phyloP scores from a whole-genome alignment of 2,797 vertebrate species.

The Gymnocypris eckloni region DNA sequence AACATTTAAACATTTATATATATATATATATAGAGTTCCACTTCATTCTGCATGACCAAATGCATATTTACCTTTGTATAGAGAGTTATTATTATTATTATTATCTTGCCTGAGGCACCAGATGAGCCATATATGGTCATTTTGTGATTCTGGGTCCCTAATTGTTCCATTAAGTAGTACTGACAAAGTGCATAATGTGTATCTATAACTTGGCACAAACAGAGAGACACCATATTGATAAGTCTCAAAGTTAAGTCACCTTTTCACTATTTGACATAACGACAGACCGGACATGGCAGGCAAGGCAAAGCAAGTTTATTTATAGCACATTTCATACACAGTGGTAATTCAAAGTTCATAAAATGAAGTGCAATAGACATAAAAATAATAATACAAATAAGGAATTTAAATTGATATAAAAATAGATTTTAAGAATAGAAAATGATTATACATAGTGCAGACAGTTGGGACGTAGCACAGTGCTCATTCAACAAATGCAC shows the following conservation, averaged over 20 bases:
- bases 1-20: not conserved
- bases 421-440: too few relatives aligned
- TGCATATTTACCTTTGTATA: not conserved
- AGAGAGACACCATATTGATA: not conserved
- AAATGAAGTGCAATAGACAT: too few relatives aligned
- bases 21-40: not conserved
- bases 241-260: not conserved
- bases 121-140: not conserved
- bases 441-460: too few relatives aligned
- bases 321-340: too few relatives aligned
- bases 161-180: not conserved
- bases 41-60: slow-evolving; percentile 3
- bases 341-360: too few relatives aligned
- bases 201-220: not conserved
- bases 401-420: too few relatives aligned
- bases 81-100: not conserved
- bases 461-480: too few relatives aligned
- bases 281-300: not conserved
- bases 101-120: not conserved
- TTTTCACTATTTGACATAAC: too few relatives aligned
- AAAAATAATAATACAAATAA: too few relatives aligned
- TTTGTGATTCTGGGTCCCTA: not conserved
- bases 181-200: slow-evolving; percentile 4
- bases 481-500: too few relatives aligned
- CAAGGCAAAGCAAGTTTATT: too few relatives aligned